Conservation (phyloP, 2,797 vertebrate genomes). For the Okamejei kenojei region DNA sequence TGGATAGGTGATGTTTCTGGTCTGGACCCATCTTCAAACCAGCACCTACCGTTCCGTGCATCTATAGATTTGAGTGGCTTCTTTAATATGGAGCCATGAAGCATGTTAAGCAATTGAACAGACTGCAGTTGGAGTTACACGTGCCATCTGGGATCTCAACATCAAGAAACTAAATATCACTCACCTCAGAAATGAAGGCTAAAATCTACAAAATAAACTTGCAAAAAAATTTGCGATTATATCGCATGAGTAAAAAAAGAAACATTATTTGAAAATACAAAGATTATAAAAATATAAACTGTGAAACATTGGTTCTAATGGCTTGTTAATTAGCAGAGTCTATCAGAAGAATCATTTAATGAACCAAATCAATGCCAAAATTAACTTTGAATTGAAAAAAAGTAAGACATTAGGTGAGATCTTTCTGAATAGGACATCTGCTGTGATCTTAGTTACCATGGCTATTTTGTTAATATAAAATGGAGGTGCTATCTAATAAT, state of each 20-base stretch:
- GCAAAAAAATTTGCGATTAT: not conserved
- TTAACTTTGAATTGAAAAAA: not conserved
- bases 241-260: not conserved
- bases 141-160: not conserved
- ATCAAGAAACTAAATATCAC: not conserved
- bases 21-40: too few relatives aligned
- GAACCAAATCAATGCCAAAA: not conserved
- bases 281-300: not conserved
- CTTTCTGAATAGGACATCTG: too few relatives aligned
- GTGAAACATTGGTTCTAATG: not conserved
- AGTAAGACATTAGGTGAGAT: not conserved
- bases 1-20: not conserved
- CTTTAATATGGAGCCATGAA: not conserved
- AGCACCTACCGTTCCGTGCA: not conserved
- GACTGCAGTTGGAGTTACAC: not conserved
- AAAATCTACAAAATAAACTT: not conserved
- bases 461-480: not conserved
- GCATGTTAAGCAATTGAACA: not conserved
- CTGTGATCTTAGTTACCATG: not conserved
- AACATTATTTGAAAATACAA: not conserved
- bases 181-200: not conserved
- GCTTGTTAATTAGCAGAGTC: not conserved
- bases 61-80: not conserved
- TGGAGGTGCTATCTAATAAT: not conserved
- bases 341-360: not conserved